A percentile compares a stretch with the other conserved stretches of the same genome.
Evolutionary conservation across 2,797 vertebrate genomes (phyloP).

Genomic region (Sandelia bainsii): DNA sequence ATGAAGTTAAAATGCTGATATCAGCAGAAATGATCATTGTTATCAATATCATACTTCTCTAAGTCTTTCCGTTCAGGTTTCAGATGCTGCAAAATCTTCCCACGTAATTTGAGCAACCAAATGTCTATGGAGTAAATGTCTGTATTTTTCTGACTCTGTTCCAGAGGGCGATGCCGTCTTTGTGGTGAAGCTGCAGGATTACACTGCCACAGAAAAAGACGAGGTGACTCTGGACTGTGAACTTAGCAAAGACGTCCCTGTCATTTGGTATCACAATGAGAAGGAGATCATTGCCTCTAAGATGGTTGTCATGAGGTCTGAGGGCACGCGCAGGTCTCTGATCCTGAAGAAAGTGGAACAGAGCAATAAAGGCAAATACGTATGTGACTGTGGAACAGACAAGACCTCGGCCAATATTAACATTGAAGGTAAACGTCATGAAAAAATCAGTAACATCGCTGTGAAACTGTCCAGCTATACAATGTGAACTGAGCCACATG

Average conservation of each 20-base stretch:
- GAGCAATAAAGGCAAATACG: constrained; percentile 91
- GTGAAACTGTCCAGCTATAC: too few species aligned
- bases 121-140: too few species aligned
- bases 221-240: constrained; percentile 92
- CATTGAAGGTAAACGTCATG: constrained; percentile 86
- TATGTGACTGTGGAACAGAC: constrained; percentile 95
- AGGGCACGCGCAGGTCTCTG: constrained; percentile 89
- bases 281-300: constrained; percentile 92
- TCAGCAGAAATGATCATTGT: too few species aligned
- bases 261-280: constrained; percentile 93
- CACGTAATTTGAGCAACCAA: too few species aligned
- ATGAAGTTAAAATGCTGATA: too few species aligned
- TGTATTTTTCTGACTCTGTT: constrained; percentile 37
- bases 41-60: too few species aligned
- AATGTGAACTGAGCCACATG: too few species aligned
- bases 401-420: constrained; percentile 88
- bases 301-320: constrained; percentile 87
- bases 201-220: constrained; percentile 94
- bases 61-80: too few species aligned
- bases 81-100: too few species aligned
- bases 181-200: constrained; percentile 94
- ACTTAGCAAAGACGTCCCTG: constrained; percentile 96
- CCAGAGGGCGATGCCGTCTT: constrained; percentile 95
- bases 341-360: constrained; percentile 90
- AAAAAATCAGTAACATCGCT: not conserved